Evolutionary conservation across 2,113 vertebrate genomes (phyloP), one percentile per base, ranked within the genome.

Genomic region (Trematocara zebra): DNA sequence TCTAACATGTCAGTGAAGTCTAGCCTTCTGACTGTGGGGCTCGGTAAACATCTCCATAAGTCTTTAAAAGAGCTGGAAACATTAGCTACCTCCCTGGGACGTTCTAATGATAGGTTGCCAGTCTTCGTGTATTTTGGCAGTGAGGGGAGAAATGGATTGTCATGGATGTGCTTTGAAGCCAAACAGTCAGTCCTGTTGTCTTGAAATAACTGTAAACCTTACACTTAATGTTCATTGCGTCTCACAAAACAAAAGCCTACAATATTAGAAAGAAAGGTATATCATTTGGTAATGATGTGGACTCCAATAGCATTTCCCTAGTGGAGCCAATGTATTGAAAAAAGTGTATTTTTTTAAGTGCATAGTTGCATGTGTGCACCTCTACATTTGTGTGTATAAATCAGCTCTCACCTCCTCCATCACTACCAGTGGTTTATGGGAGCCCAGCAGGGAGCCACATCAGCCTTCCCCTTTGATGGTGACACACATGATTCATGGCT

Each of bases 401-500:
- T 94, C 93, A 82, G 79, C 90, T 90, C 91, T 91, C 94, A 94
- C 93, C 91, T 94, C 92, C 87, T 95, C 91, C 91, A 94, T 95
- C 91, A 93, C 85, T 94, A 86, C 92, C 92, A 86, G 91, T 87
- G 93, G 94, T 94, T 94, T 92, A 91, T 92, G 83, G 92, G 85
- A 92, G 91, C 93, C 78, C 94, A 90, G 93, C 51, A 8, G 61
- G 94, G 89, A 90, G 92, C 85, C 90, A 85, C 92, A 93, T 93
- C 90, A 91, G 88, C 89, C 87, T 67, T 90, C 85, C 86, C 72
- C 92, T 95, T 95, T 95, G 94, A 96, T 94, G 93, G 91, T 90
- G 92, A 90, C 91, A 88, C 78, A 23, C 40, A 76, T 94, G 94
- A 95, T 96, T 93, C 92, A 94, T 94, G 81, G 90, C 88, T 88